Evolutionary conservation across 2,797 vertebrate genomes (phyloP).

Genomic region (Mormyrops attenuatus): DNA sequence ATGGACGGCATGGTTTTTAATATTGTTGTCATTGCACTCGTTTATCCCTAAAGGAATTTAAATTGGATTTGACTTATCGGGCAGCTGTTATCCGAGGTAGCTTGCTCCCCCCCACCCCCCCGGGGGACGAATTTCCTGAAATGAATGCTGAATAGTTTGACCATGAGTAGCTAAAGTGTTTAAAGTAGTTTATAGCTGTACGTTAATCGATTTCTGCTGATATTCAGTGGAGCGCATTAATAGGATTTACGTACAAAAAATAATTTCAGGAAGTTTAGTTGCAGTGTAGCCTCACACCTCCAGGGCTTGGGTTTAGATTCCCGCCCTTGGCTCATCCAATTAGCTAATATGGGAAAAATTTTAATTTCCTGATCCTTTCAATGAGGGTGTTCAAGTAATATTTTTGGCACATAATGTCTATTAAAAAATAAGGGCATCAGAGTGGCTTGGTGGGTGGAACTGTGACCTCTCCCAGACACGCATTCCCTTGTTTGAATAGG

Average conservation of each 20-base stretch:
- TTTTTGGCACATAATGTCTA: neutral
- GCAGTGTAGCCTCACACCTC: neutral
- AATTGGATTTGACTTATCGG: constrained; percentile 1
- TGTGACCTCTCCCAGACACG: neutral
- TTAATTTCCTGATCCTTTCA: constrained; percentile 13
- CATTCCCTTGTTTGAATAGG: neutral
- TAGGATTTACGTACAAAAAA: constrained; percentile 2
- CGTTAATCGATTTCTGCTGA: constrained; percentile 5
- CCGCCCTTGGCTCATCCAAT: constrained; percentile 1
- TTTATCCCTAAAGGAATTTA: constrained; percentile 5
- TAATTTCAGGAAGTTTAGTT: neutral
- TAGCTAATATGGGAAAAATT: constrained; percentile 1
- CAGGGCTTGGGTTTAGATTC: neutral
- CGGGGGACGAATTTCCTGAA: neutral
- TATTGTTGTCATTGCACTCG: neutral
- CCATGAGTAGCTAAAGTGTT: neutral
- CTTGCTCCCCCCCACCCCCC: neutral
- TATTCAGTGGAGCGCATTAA: constrained; percentile 3
- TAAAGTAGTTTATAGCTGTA: constrained; percentile 6
- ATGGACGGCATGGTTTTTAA: neutral
- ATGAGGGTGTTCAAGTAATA: constrained; percentile 8
- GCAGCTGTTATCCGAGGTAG: constrained; percentile 6
- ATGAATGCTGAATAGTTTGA: constrained; percentile 3
- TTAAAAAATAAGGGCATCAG: constrained; percentile 1
- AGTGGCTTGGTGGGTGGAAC: neutral